Evolutionary conservation across 2,888 invertebrate genomes (phyloP), one percentile per base, ranked within the genome.

Genomic region (Anaspis maculata): DNA sequence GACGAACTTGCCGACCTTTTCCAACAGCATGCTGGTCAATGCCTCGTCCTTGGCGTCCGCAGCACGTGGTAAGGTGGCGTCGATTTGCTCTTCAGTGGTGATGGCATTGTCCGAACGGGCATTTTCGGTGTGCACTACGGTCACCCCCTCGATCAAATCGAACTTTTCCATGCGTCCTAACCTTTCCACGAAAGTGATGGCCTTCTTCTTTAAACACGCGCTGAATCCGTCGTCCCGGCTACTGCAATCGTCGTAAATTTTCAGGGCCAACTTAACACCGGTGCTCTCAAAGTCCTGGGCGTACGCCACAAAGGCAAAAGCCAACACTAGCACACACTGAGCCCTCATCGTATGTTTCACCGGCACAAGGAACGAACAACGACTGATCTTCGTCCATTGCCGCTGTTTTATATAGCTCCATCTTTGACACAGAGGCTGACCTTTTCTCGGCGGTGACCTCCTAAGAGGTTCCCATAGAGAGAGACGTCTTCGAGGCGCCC

Each of bases 231-330:
- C 79, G 1, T 77, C 64, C 42, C 74, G 73, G 41, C 75, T 74
- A n/a, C n/a, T n/a, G 56, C 87, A 87, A 50, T 87, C 87, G 48
- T 86, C 85, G 61, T 85, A 87, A 42, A 87, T 72, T 51, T 78
- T 77, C 51, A 77, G 67, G 3, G 80, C 63, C 26, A 80, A 74
- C 39, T 77, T 73, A 49, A 83, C 68, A 35, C 84, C 80, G 37
- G 77, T 64, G 46, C 62, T 71, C 34, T 72, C 70, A 34, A 58
- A 55, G 37, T 61, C 55, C 35, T 51, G 39, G 15, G 54, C 56
- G 14, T 42, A 35, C 15, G 63, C 65, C 10, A 53, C 49, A 16
- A 47, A 37, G 41, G 52, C 59, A 30, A 57, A 48, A 35, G 55
- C 55, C 39, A 57, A 42, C 50, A 66, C 56, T 44, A 66, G 47